Evolutionary conservation across 2,113 vertebrate species (phyloP), one percentile per base, ranked within the genome.

Genomic region (Picathartes gymnocephalus): DNA sequence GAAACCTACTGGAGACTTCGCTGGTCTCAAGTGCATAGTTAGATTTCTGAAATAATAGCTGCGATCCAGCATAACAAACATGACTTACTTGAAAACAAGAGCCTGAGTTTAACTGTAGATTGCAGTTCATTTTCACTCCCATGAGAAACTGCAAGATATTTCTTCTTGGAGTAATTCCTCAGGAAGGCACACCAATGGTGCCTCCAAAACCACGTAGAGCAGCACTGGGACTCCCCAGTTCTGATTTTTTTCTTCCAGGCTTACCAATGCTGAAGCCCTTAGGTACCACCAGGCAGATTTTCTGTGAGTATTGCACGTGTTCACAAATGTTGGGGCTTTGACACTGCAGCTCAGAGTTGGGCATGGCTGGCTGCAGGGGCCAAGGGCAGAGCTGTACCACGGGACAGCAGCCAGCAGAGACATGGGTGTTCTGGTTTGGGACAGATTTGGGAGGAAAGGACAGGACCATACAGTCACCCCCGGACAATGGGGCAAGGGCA

Each of bases 41-140:
- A 81, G 48, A 93, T 92, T 94, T 93, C 95, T 94, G 91, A 90
- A 94, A 91, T 96, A 96, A 96, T 95, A 96, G 92, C 62, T 94
- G 48, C 88, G 78, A 94, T 68, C 85, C 82, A 93, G 72, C 90
- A 94, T 64, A 97, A 96, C 88, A 96, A 97, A 96, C 90, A 94
- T n/a, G 57, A 92, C 88, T 96, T 94, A 76, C 79, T 76, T 57
- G 71, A 96, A 94, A 97, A 96, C 64, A 97, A 96, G 92, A 93
- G 69, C 61, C 3, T 10, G 40, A 95, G 64, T 92, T 96, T 64
- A 92, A 93, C 80, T 81, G 56, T 81, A 88, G 82, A 93, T 35
- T 84, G 90, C 76, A 93, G 64, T 57, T 88, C 4, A 3, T 87
- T 94, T 90, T 81, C 88, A 78, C 81, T 96, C 90, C 77, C 92